These are phyloP conservation scores for Drosophila borborema DNA, from an alignment of 2,888 invertebrate species.

Conservation along the genomic window DNA sequence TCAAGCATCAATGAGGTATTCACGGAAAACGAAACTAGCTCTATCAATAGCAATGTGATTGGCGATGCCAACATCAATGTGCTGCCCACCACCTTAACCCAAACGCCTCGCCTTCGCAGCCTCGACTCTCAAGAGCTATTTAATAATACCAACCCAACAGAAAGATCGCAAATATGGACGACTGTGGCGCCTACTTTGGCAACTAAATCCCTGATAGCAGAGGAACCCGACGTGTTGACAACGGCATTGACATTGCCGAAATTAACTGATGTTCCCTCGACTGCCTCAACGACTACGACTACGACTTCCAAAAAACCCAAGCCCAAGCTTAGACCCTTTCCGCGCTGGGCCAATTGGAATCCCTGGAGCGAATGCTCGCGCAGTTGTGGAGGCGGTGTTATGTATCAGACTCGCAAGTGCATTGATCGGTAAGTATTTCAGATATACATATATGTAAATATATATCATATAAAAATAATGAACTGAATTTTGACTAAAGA, in stretches of 20 bases:
- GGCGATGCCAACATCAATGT: conserved; percentile 29
- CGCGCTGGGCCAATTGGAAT: conserved; percentile 93
- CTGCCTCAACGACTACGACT: conserved; percentile 36
- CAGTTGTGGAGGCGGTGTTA: conserved; percentile 93
- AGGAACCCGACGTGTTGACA: conserved; percentile 12
- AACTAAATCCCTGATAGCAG: conserved; percentile 14
- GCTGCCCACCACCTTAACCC: conserved; percentile 43
- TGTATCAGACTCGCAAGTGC: conserved; percentile 82
- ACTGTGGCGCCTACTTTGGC: conserved; percentile 13
- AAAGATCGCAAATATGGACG: conserved; percentile 16
- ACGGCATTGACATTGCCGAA: conserved; percentile 16
- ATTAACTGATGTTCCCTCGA: conserved; percentile 16
- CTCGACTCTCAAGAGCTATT: conserved; percentile 3
- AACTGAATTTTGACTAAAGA: neutral
- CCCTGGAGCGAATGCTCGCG: conserved; percentile 92
- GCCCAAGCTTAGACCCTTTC: conserved; percentile 75
- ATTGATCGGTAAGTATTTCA: conserved; percentile 79
- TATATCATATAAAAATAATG: neutral
- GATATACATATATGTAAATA: neutral
- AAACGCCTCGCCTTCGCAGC: conserved; percentile 25
- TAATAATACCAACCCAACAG: neutral
- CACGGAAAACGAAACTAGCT: conserved; percentile 75
- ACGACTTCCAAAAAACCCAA: conserved; percentile 60
- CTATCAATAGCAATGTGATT: conserved; percentile 36
- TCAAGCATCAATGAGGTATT: conserved; percentile 82